Percentiles rank a stretch among this genome's conserved stretches.
phyloP scores from a whole-genome alignment of 2,888 invertebrate species.

The Hirtodrosophila cameraria region DNA sequence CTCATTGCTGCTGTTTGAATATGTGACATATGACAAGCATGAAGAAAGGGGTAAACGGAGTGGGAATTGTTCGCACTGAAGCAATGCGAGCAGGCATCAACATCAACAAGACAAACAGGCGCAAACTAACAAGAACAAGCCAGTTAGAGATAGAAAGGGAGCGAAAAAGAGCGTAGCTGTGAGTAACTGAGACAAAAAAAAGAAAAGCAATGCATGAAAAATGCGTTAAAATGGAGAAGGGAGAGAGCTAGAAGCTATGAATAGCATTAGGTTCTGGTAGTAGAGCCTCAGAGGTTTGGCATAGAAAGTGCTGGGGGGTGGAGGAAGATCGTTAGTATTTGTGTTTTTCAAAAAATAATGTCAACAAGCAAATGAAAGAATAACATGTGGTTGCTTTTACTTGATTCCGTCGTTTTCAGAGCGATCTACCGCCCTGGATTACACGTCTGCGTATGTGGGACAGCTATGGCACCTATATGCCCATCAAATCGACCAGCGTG shows the following conservation, averaged over 20 bases:
- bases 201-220: constrained; percentile 13
- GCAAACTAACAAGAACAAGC: constrained; percentile 42
- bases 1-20: constrained; percentile 65
- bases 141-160: constrained; percentile 6
- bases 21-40: constrained; percentile 70
- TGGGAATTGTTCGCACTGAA: constrained; percentile 33
- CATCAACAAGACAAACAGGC: constrained; percentile 34
- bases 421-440: constrained; percentile 86
- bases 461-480: constrained; percentile 86
- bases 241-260: no score
- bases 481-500: constrained; percentile 82
- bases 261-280: neutral
- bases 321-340: no score
- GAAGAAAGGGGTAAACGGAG: neutral
- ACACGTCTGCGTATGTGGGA: constrained; percentile 91
- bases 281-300: neutral
- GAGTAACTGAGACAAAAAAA: constrained; percentile 8
- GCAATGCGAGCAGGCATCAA: constrained; percentile 43
- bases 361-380: constrained; percentile 68
- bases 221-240: constrained; percentile 7
- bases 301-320: neutral
- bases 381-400: constrained; percentile 37
- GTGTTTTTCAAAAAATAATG: constrained; percentile 43
- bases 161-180: neutral
- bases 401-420: constrained; percentile 61